These are phyloP conservation scores for Heliconius ismenius DNA, from an alignment of 2,888 invertebrate genomes.

Conservation along the genomic window DNA sequence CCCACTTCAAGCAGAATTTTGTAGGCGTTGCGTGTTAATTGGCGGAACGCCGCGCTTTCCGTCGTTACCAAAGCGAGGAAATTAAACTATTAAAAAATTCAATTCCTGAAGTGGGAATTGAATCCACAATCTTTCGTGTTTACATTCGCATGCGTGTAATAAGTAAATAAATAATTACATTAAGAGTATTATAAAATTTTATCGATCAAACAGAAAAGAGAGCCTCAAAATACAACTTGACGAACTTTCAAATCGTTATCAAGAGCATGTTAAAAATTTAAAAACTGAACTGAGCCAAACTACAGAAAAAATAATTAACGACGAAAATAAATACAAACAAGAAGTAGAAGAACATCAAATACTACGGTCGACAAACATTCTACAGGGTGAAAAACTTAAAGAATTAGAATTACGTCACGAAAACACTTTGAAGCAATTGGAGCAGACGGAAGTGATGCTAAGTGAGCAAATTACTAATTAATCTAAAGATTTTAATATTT, in stretches of 20 bases:
- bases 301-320: constrained; percentile 58
- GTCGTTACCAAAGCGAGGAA: no score
- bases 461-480: constrained; percentile 47
- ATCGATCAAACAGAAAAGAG: constrained; percentile 59
- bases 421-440: constrained; percentile 38
- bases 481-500: not conserved
- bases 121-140: no score
- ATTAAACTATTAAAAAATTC: no score
- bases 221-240: constrained; percentile 63
- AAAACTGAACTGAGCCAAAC: constrained; percentile 60
- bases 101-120: no score
- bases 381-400: constrained; percentile 54
- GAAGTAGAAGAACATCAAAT: constrained; percentile 56
- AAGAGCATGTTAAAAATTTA: constrained; percentile 58
- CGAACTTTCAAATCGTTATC: constrained; percentile 61
- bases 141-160: no score
- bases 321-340: constrained; percentile 61
- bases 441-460: constrained; percentile 45
- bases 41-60: no score
- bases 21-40: no score
- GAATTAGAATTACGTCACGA: constrained; percentile 55
- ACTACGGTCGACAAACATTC: constrained; percentile 55
- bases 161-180: no score
- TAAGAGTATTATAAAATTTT: not conserved
- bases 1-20: no score